A percentile compares a stretch with the other conserved stretches of the same genome.
These are phyloP conservation scores for Nestor notabilis DNA, from an alignment of 2,113 vertebrate species.

Conservation along the genomic window DNA sequence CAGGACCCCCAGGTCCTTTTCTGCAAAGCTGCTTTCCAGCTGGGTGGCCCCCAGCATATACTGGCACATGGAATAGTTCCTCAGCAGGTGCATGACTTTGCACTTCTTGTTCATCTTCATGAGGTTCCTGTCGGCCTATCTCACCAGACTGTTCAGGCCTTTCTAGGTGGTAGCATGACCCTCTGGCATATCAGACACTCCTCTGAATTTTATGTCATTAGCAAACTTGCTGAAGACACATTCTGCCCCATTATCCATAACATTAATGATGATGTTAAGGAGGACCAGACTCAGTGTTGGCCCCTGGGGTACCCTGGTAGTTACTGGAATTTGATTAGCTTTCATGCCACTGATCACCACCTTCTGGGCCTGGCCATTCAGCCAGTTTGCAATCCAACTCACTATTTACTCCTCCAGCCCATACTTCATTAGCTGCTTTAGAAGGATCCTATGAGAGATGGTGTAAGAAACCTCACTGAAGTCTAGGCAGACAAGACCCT, in stretches of 20 bases:
- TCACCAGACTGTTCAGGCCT: neutral
- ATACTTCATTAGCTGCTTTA: too few species aligned
- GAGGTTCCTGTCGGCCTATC: neutral
- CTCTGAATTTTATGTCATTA: neutral
- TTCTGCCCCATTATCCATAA: neutral
- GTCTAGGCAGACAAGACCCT: neutral
- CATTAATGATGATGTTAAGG: neutral
- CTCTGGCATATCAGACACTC: neutral
- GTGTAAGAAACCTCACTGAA: too few species aligned
- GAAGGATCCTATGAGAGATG: too few species aligned
- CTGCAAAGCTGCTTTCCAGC: neutral
- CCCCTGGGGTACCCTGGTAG: neutral
- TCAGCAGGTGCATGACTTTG: neutral
- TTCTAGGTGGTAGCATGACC: neutral
- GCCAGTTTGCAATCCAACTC: too few species aligned
- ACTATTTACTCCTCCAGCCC: too few species aligned
- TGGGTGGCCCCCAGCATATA: neutral
- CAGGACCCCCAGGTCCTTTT: neutral
- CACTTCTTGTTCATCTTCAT: neutral
- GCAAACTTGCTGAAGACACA: neutral
- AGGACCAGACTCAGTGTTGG: neutral
- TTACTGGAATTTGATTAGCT: neutral
- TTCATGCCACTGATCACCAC: neutral
- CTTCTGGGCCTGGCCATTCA: too few species aligned
- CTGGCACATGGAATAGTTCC: neutral